Conservation (phyloP, 1,140 invertebrate species). For the Cyclargus thomasi region DNA sequence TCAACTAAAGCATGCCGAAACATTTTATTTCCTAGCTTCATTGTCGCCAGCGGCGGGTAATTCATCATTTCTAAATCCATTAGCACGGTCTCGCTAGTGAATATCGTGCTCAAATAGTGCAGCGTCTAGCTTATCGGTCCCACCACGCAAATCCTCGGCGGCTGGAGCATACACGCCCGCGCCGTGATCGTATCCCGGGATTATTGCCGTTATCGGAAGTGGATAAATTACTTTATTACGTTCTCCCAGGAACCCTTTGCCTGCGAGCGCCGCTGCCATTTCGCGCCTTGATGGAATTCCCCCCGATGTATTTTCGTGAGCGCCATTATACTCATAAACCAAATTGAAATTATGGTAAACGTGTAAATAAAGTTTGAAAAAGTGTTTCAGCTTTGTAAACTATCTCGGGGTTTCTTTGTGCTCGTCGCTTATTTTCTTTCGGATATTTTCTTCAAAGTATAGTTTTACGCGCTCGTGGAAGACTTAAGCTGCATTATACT, state of each 20-base stretch:
- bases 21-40: neutral
- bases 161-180: conserved; percentile 26
- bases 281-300: conserved; percentile 47
- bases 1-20: neutral
- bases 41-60: neutral
- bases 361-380: conserved; percentile 34
- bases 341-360: conserved; percentile 43
- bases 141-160: conserved; percentile 31
- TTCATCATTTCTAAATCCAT: conserved; percentile 21
- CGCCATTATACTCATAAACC: conserved; percentile 38
- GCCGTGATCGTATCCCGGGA: conserved; percentile 29
- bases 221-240: conserved; percentile 70
- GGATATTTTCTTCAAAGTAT: neutral
- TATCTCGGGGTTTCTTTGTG: neutral
- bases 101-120: conserved; percentile 18
- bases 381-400: conserved; percentile 11
- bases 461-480: neutral
- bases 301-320: conserved; percentile 49
- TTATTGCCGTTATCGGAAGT: conserved; percentile 56
- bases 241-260: conserved; percentile 52
- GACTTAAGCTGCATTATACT: neutral
- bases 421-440: neutral
- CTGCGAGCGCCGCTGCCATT: conserved; percentile 42
- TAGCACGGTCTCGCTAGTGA: conserved; percentile 27
- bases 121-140: conserved; percentile 28